Evolutionary conservation across 1,140 invertebrate genomes (phyloP), one percentile per base, ranked within the genome.

Genomic region (Drosophila kohkoa): DNA sequence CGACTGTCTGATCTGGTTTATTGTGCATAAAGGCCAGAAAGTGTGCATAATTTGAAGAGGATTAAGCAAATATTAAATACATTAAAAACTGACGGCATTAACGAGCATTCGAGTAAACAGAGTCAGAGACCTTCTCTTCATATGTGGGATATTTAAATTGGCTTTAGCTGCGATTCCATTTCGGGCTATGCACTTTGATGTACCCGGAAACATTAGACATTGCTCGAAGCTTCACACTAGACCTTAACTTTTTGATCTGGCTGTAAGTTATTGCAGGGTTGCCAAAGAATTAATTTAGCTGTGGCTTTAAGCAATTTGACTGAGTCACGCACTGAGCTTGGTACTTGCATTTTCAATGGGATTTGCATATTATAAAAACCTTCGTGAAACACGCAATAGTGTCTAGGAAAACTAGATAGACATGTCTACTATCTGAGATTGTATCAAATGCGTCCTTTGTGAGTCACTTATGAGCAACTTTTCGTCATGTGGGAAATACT

Each of bases 21-120:
- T 78, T 88, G 85, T 83, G 77, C 70, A 83, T 83, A 75, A 83
- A 88, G 68, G 67, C 83, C 85, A 81, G 78, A 80, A 74, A 73
- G 82, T 87, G 82, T 65, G 75, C 76, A 87, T 79, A 73, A 86
- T 87, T 76, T 78, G 46, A 11, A 16, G 59, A n/a, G 76, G 59
- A 77, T 83, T 88, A 75, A 78, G 77, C 81, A 88, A 88, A 88
- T 88, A 88, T 89, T 88, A 89, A 88, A 88, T 83, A 87, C 80
- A 87, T 88, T 87, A 80, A 71, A 87, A 83, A 35, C 82, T 77
- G 82, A 83, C 83, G 82, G 51, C 52, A 59, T 51, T 64, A 63
- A 43, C 67, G 28, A 54, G 63, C 54, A 76, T 82, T 75, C 67
- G 60, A 76, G 71, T 79, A 88, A 82, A 82, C 76, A 87, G 20